Conservation (phyloP, 2,113 vertebrate genomes). For the Silurus asotus region DNA sequence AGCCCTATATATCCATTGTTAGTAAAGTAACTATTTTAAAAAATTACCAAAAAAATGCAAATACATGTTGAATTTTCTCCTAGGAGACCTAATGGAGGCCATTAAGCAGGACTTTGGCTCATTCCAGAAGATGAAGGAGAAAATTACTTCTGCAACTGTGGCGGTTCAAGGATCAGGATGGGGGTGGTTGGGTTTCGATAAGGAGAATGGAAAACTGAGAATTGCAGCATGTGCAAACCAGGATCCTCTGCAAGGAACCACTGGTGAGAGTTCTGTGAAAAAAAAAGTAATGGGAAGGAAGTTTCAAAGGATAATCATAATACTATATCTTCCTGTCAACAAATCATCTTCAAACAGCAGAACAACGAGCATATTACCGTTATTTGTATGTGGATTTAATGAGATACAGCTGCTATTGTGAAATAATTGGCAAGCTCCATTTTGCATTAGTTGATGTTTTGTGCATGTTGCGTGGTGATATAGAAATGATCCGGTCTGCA, state of each 20-base stretch:
- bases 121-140: conserved; percentile 91
- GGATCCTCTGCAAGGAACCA: conserved; percentile 93
- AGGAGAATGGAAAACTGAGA: conserved; percentile 80
- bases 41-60: not conserved
- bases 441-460: not conserved
- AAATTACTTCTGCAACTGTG: conserved; percentile 82
- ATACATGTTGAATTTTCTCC: not conserved
- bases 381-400: not conserved
- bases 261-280: conserved; percentile 73
- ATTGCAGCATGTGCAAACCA: conserved; percentile 90
- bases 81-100: conserved; percentile 89
- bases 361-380: not conserved
- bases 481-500: not conserved
- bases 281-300: not conserved
- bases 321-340: not conserved
- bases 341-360: not conserved
- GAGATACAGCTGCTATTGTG: not conserved
- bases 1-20: not conserved
- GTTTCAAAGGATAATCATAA: not conserved
- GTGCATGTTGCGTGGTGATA: not conserved
- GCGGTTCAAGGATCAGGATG: conserved; percentile 96
- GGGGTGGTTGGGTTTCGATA: conserved; percentile 93
- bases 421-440: not conserved
- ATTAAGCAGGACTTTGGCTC: conserved; percentile 95
- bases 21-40: not conserved